Evolutionary conservation across 1,140 invertebrate genomes (phyloP).

Genomic region (Pseudomyrmex concolor): DNA sequence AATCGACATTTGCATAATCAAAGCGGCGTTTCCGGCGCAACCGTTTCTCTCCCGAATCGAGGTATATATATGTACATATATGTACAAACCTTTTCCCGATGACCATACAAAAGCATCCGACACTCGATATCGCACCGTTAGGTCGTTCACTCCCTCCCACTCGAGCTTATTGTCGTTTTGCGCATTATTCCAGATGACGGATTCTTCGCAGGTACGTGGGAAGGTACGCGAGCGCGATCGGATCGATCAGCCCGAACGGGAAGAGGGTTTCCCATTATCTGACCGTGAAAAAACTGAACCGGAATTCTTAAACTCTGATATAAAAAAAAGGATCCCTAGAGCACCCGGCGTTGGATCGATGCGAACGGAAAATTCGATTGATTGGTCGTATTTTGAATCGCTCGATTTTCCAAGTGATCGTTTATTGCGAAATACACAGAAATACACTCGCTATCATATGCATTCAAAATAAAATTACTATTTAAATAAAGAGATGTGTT

Average conservation of each 20-base stretch:
- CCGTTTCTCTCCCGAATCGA: constrained; percentile 1
- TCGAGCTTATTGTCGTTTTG: constrained; percentile 67
- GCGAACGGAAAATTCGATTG: not conserved
- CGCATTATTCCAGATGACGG: constrained; percentile 62
- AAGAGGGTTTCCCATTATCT: constrained; percentile 62
- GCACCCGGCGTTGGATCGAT: not conserved
- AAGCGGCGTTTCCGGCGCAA: not conserved
- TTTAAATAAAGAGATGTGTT: no score
- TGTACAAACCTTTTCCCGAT: constrained; percentile 48
- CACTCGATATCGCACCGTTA: constrained; percentile 74
- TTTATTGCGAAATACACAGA: not conserved
- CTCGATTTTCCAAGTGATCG: constrained; percentile 9
- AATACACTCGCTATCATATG: not conserved
- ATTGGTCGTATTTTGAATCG: not conserved
- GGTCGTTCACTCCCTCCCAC: constrained; percentile 65
- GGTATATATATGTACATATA: constrained; percentile 20
- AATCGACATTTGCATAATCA: not conserved
- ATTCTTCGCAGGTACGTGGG: constrained; percentile 71
- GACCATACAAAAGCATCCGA: constrained; percentile 47
- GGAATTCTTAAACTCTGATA: constrained; percentile 30
- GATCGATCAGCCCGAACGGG: constrained; percentile 57
- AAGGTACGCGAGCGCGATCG: constrained; percentile 63
- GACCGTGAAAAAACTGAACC: constrained; percentile 40
- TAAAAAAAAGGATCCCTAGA: not conserved
- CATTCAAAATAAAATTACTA: not conserved